Base-by-base conservation (phyloP, 1,140 invertebrate species). In the Euglossa dilemma region DNA sequence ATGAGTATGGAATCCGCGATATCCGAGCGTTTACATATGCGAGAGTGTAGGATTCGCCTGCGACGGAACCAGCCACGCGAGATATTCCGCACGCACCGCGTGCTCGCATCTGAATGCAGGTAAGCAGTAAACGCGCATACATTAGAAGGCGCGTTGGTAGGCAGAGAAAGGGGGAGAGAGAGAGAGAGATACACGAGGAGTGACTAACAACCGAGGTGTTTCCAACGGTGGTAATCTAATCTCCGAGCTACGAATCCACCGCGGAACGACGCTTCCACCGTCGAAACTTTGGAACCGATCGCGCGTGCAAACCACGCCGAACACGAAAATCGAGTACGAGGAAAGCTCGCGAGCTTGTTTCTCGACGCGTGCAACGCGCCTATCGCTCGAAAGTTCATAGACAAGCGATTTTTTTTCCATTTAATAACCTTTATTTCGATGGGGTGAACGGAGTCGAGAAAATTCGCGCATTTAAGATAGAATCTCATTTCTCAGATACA, bases 181-280 rank as follows among this genome's bases (percentile, higher is more conserved):
- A 43, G 20, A 43, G 8, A 71, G 71, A 72, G 75, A 78, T 70
- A 76, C 63, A 56, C 36, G n/a, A 77, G 20, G 64, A 85, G 84
- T 84, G 87, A 89, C 80, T 89, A 89, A 83, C 70, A 64, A 83
- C 83, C 70, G 59, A 70, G 69, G 67, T 54, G 73, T 73, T 83
- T 67, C 45, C 80, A 66, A 43, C 78, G 79, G 73, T 59, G 79
- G 83, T 84, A 89, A 89, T 89, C 85, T 89, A 87, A 89, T 89
- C 87, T 71, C 56, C 20, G 57, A 25, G 28, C 54, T 52, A 23
- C 16, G 80, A 43, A 47, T 56, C 71, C 25, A 16, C 80, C n/a
- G 9, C n/a, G 50, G 23, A 36, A 36, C 36, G 36, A 36, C 36
- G 50, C n/a, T 6, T 6, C 43, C 8, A 8, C 0, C 18, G 28